phyloP scores from a whole-genome alignment of 2,888 invertebrate genomes.

The Drosophila dives region DNA sequence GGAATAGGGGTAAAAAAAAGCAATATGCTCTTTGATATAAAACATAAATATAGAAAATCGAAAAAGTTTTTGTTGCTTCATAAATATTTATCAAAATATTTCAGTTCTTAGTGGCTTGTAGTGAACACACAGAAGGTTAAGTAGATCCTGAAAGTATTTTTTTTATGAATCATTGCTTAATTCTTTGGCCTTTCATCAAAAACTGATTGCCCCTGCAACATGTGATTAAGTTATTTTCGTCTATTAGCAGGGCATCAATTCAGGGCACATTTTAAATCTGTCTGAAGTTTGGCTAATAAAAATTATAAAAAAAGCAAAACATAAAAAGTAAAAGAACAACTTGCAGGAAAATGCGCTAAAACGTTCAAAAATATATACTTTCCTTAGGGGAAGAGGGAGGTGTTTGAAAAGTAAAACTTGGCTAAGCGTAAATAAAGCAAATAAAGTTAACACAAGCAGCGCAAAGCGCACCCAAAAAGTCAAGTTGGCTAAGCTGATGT shows the following conservation, averaged over 20 bases:
- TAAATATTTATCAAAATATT: neutral
- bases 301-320: conserved; percentile 31
- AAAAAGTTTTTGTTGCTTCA: neutral
- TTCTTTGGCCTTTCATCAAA: neutral
- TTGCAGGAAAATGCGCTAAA: conserved; percentile 60
- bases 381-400: neutral
- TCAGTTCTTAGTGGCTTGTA: neutral
- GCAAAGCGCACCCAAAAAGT: conserved; percentile 43
- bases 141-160: neutral
- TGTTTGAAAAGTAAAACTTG: conserved; percentile 56
- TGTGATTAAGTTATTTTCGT: conserved; percentile 57
- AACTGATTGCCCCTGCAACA: conserved; percentile 20
- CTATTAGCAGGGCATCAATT: conserved; percentile 55
- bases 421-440: conserved; percentile 78
- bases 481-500: conserved; percentile 58
- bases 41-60: neutral
- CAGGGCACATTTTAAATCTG: conserved; percentile 55
- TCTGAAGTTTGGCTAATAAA: conserved; percentile 56
- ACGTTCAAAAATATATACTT: conserved; percentile 70
- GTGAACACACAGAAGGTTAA: neutral
- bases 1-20: neutral
- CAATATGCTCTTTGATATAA: neutral
- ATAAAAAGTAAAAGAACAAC: conserved; percentile 5
- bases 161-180: neutral
- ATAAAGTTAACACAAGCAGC: conserved; percentile 63